phyloP scores from a whole-genome alignment of 2,797 vertebrate genomes.

The Gila robusta region DNA sequence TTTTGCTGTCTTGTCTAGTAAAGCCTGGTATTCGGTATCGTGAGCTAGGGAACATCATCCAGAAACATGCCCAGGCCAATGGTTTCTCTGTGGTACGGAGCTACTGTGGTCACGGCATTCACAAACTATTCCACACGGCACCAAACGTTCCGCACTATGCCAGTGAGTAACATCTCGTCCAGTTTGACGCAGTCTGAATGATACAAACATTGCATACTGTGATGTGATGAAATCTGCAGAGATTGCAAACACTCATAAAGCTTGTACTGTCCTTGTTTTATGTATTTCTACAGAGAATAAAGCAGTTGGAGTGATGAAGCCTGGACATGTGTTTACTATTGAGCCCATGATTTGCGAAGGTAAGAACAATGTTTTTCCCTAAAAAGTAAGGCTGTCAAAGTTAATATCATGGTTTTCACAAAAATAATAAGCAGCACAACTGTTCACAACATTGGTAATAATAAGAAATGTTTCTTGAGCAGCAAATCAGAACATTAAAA shows the following conservation, averaged over 20 bases:
- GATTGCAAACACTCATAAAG: not conserved
- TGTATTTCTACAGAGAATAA: constrained; percentile 88
- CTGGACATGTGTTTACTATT: constrained; percentile 97
- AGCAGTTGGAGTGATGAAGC: constrained; percentile 98
- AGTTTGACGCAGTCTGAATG: not conserved
- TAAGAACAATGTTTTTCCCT: constrained; percentile 69
- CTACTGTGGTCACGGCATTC: constrained; percentile 97
- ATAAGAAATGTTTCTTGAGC: not conserved
- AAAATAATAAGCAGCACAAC: not conserved
- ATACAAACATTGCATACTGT: constrained; percentile 2
- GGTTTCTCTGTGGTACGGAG: constrained; percentile 97
- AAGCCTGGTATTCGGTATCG: constrained; percentile 95
- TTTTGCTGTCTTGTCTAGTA: constrained; percentile 75
- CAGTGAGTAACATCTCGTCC: constrained; percentile 82
- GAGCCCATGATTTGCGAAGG: constrained; percentile 99
- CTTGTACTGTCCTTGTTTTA: constrained; percentile 11
- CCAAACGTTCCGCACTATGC: constrained; percentile 98
- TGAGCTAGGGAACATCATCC: constrained; percentile 97
- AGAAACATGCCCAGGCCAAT: constrained; percentile 95
- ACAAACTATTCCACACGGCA: constrained; percentile 96
- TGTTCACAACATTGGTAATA: not conserved
- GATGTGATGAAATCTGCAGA: not conserved
- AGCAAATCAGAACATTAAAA: not conserved
- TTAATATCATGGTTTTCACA: not conserved
- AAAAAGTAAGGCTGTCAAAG: not conserved